Base-by-base conservation (phyloP, 2,888 invertebrate genomes). In the Chaetogeoica ovagalla region DNA sequence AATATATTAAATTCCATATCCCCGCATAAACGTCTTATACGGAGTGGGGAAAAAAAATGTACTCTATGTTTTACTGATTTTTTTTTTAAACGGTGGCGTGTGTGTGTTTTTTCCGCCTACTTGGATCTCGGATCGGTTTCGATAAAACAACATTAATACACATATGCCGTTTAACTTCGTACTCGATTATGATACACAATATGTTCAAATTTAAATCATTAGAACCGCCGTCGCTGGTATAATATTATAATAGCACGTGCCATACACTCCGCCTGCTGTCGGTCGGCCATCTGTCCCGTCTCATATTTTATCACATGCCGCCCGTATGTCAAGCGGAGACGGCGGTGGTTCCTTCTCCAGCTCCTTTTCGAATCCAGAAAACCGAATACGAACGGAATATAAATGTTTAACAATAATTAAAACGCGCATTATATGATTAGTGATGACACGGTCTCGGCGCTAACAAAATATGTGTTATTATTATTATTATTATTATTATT, bases 271-370 rank as follows among this genome's bases (percentile, higher is more conserved):
- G 71, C 57, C 75, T 71, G 65, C 77, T 60, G 71, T 57, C 75
- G 65, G 65, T 59, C 30, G 30, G 43, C 79, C 79, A 79, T 79
- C 79, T 79, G 79, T 79, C 79, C 55, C 21, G 71, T 70, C 55
- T 79, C 71, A 57, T 71, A 62, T 79, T 79, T 71, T 70, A 79
- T 79, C 63, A 55, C 55, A 79, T 62, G 77, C 77, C 69, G 77
- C 77, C 77, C 77, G 71, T 79, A 63, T 71, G 79, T 79, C 79
- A 57, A 70, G 57, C 70, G 55, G 21, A 19, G 19, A 8, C 55
- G 5, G 23, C 19, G 39, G 11, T 11, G 39, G 74, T 57, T n/a
- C 43, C 59, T 76, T 68, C 57, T 43, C 59, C 43, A 15, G 19
- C 19, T 23, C 43, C 4, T n/a, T 55, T 19, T 19, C 11, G 13